Evolutionary conservation across 2,797 vertebrate species (phyloP).

Genomic region (Muraenolepis orangiensis): DNA sequence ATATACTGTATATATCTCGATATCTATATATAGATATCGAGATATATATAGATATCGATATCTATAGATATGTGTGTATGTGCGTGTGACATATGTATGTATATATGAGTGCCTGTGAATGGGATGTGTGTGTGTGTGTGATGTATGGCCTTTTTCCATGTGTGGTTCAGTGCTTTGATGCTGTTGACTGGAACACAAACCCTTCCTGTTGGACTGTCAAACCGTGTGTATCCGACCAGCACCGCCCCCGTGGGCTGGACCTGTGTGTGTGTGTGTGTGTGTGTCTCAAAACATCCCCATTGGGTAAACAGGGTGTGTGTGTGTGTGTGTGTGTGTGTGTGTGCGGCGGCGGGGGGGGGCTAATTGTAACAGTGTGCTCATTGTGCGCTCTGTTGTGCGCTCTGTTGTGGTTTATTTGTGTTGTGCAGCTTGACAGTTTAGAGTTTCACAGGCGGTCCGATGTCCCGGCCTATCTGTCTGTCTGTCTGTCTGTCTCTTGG

Average conservation of each 20-base stretch:
- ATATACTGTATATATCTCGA: no score
- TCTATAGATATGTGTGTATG: no score
- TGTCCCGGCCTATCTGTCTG: no score
- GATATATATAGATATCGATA: no score
- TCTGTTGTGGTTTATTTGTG: no score
- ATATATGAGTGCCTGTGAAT: neutral
- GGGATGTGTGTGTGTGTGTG: neutral
- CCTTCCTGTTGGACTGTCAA: neutral
- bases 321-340: conserved; percentile 27
- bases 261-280: conserved; percentile 8
- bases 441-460: no score
- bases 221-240: conserved; percentile 16
- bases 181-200: neutral
- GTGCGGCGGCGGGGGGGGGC: conserved; percentile 39
- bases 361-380: conserved; percentile 52
- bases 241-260: neutral
- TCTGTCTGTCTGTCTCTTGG: no score
- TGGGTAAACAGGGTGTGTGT: conserved; percentile 52
- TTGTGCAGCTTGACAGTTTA: no score
- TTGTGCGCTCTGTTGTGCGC: neutral
- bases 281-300: conserved; percentile 28
- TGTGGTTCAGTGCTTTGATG: conserved; percentile 17
- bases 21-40: no score
- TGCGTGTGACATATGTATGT: no score
- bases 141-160: neutral